phyloP scores from a whole-genome alignment of 2,797 vertebrate species.

The Melanotaenia trifasciata region DNA sequence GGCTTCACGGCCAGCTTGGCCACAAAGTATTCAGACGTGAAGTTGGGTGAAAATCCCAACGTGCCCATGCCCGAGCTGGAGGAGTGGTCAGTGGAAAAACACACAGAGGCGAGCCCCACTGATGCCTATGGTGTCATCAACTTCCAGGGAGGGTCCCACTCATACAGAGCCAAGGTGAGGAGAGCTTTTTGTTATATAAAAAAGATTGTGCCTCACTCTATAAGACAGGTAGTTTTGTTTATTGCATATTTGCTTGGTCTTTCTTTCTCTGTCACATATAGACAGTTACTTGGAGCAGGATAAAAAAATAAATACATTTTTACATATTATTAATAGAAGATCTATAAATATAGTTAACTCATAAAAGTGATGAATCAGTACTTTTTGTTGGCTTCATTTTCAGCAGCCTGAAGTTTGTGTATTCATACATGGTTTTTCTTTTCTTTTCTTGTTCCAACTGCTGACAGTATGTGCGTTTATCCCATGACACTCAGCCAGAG shows the following conservation, averaged over 20 bases:
- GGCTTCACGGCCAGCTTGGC: conserved; percentile 97
- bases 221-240: neutral
- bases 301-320: neutral
- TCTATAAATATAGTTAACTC: neutral
- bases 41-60: conserved; percentile 90
- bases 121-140: conserved; percentile 98
- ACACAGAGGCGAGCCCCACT: conserved; percentile 95
- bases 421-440: neutral
- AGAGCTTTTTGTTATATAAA: neutral
- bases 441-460: conserved; percentile 5
- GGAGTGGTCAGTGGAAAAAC: conserved; percentile 97
- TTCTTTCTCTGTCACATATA: neutral
- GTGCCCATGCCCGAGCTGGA: conserved; percentile 80
- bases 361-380: neutral
- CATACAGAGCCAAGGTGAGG: conserved; percentile 96
- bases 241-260: neutral
- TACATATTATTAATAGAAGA: neutral
- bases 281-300: neutral
- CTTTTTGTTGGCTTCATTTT: neutral
- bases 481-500: conserved; percentile 94
- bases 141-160: conserved; percentile 99
- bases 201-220: neutral
- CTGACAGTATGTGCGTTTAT: conserved; percentile 92
- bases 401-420: neutral
- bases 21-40: conserved; percentile 96